A percentile compares a stretch with the other conserved stretches of the same genome.
Evolutionary conservation across 2,113 vertebrate genomes (phyloP).

Genomic region (Mormyrus lacerda): DNA sequence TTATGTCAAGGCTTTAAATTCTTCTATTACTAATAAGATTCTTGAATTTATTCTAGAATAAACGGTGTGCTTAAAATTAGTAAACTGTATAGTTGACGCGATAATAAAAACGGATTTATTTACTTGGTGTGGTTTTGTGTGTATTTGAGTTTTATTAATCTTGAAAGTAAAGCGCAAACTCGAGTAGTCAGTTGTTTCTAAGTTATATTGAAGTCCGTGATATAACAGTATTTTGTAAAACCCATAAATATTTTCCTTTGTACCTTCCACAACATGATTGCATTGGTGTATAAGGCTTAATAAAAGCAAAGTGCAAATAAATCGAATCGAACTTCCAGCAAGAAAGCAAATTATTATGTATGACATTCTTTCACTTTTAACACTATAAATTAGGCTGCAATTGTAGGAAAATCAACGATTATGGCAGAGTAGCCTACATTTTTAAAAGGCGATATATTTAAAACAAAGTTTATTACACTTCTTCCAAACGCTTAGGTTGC

Average conservation of each 20-base stretch:
- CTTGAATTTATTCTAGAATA: neutral
- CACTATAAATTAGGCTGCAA: neutral
- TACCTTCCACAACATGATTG: neutral
- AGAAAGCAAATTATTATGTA: neutral
- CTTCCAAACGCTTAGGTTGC: neutral
- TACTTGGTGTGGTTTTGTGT: neutral
- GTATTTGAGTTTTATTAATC: neutral
- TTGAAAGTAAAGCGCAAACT: neutral
- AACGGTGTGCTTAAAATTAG: neutral
- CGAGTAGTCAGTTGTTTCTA: neutral
- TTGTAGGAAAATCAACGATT: neutral
- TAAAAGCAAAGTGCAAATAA: neutral
- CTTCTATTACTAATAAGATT: neutral
- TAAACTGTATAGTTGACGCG: neutral
- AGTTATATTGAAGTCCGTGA: neutral
- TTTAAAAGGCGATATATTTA: neutral
- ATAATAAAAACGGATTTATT: neutral
- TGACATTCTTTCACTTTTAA: neutral
- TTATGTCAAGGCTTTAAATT: neutral
- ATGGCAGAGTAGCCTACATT: neutral
- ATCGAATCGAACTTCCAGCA: neutral
- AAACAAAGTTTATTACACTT: neutral
- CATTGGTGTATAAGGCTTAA: neutral
- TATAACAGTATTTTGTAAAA: neutral
- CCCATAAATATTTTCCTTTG: neutral